phyloP scores from a whole-genome alignment of 2,113 vertebrate genomes.

The Crotalus viridis region DNA sequence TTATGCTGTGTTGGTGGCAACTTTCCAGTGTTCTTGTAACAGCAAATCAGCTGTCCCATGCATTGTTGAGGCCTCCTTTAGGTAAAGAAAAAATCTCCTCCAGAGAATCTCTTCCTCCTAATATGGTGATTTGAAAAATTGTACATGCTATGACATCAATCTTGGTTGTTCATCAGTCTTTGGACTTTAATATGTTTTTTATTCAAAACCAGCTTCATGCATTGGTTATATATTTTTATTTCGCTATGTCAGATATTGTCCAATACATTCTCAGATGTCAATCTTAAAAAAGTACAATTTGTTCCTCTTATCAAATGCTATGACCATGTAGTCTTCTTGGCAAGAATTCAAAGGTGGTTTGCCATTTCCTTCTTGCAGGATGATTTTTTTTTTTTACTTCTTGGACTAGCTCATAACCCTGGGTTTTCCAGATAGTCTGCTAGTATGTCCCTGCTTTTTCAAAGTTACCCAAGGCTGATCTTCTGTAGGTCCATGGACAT shows the following conservation, averaged over 20 bases:
- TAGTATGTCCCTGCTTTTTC: not conserved
- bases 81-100: not conserved
- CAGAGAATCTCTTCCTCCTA: conserved; percentile 8
- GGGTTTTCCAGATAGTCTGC: not conserved
- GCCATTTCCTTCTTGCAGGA: not conserved
- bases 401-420: not conserved
- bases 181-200: conserved; percentile 10
- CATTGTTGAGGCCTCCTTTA: conserved; percentile 11
- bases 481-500: not conserved
- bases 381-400: not conserved
- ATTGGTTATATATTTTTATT: conserved; percentile 2
- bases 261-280: not conserved
- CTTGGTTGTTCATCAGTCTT: not conserved
- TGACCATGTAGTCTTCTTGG: not conserved
- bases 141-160: not conserved
- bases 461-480: not conserved
- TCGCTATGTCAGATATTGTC: not conserved
- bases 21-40: conserved; percentile 33
- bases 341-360: not conserved
- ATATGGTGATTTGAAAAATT: conserved; percentile 8
- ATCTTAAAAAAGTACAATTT: not conserved
- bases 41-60: not conserved
- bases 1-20: fast-evolving
- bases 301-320: not conserved
- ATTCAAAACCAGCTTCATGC: not conserved